Evolutionary conservation across 2,888 invertebrate species (phyloP), one percentile per base, ranked within the genome.

Genomic region (Rhopalosiphum nymphaeae): DNA sequence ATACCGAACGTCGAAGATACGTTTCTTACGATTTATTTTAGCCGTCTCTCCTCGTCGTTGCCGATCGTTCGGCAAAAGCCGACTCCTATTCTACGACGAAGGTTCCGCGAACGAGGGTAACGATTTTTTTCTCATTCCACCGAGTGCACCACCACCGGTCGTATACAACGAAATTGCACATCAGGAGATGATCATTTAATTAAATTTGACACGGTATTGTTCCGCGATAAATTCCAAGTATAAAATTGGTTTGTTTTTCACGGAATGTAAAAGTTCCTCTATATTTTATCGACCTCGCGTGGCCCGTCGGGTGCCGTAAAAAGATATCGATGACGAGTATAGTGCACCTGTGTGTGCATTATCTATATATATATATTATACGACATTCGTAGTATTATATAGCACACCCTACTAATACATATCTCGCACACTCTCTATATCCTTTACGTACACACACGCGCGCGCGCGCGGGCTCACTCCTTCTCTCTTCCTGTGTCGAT

Each of bases 341-440:
- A 78, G 78, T 78, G 78, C 78, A 78, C 78, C 36, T 78, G 78
- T 78, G 78, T 78, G 78, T 36, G n/a, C n/a, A n/a, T 67, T n/a
- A n/a, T 67, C 13, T n/a, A 67, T n/a, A 61, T n/a, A 57, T 57
- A 57, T 29, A 57, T n/a, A 67, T n/a, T 67, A 36, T n/a, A 67
- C n/a, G 67, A 16, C 36, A 16, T 36, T 36, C n/a, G n/a, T 67
- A 67, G n/a, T 67, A 16, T 16, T n/a, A n/a, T 78, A 36, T 78
- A 36, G 36, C 21, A 78, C 78, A 42, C 78, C 21, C 36, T 36
- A 36, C 78, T 78, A 21, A n/a, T n/a, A 67, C n/a, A 67, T 11
- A 16, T 16, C n/a, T 13, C 16, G 2, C 67, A 0, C 36, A 36
- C 5, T 57, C 26, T 1, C 16, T 7, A 46, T 49, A 49, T 49